A percentile compares a stretch with the other conserved stretches of the same genome.
Evolutionary conservation across 2,113 vertebrate genomes (phyloP).

Genomic region (Calidris pygmaea): DNA sequence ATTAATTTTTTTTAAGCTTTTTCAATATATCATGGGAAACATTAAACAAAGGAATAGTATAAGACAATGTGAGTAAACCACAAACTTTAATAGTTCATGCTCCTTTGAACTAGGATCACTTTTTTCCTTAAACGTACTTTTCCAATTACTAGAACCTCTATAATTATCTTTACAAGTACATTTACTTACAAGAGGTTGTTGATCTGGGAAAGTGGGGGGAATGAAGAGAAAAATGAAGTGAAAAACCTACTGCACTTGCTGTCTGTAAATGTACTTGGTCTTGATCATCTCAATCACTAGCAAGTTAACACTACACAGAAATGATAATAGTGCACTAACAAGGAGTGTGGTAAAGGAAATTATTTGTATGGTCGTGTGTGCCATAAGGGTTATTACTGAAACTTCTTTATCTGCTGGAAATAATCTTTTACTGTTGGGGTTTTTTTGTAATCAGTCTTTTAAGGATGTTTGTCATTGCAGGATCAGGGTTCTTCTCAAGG

Average conservation of each 20-base stretch:
- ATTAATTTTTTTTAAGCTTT: background rate
- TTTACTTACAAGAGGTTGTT: background rate
- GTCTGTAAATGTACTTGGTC: background rate
- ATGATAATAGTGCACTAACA: background rate
- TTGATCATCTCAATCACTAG: background rate
- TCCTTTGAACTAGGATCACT: background rate
- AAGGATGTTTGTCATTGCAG: background rate
- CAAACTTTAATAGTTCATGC: background rate
- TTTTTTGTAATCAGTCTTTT: background rate
- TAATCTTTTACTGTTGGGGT: background rate
- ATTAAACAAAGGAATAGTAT: background rate
- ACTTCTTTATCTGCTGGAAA: background rate
- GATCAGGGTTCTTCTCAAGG: background rate
- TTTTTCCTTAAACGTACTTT: background rate
- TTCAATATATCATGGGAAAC: background rate
- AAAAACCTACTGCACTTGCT: background rate
- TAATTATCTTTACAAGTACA: background rate
- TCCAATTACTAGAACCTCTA: background rate
- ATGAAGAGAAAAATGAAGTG: background rate
- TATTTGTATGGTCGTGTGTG: background rate
- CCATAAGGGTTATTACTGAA: background rate
- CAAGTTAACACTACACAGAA: background rate
- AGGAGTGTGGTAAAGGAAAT: background rate
- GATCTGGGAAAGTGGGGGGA: background rate
- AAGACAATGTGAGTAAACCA: background rate